Conservation (phyloP, 2,113 vertebrate species). For the Isurus oxyrinchus region DNA sequence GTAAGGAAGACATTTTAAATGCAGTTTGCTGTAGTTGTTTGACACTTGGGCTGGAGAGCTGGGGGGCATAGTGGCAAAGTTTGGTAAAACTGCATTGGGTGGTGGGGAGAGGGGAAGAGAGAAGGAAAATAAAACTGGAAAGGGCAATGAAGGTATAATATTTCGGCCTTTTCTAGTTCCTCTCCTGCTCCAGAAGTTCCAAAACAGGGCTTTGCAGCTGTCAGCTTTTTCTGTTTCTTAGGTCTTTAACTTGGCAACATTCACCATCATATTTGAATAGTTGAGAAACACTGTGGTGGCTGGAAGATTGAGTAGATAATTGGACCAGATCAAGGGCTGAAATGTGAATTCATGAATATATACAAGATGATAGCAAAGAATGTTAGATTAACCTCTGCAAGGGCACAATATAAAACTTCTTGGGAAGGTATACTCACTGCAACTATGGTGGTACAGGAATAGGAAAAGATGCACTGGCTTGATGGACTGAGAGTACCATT, state of each 20-base stretch:
- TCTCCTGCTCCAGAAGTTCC: not conserved
- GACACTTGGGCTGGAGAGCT: not conserved
- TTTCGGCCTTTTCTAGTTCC: not conserved
- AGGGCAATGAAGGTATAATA: not conserved
- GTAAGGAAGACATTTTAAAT: not conserved
- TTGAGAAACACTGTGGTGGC: not conserved
- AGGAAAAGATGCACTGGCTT: not conserved
- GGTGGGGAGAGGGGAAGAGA: not conserved
- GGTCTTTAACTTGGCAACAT: not conserved
- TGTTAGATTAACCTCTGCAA: not conserved
- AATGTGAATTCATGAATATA: not conserved
- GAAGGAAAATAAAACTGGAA: not conserved
- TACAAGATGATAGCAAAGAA: not conserved
- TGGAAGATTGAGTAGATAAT: not conserved
- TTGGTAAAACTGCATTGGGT: not conserved
- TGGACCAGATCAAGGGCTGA: not conserved
- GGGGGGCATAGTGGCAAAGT: not conserved
- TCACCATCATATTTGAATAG: not conserved
- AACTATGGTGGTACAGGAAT: not conserved
- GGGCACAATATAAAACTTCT: not conserved
- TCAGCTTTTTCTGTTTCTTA: not conserved
- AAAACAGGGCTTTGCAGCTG: not conserved
- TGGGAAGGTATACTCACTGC: not conserved
- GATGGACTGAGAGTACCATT: not conserved
- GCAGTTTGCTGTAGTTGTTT: not conserved